These are phyloP conservation scores for Leucopsar rothschildi DNA, from an alignment of 2,113 vertebrate genomes.

Conservation along the genomic window DNA sequence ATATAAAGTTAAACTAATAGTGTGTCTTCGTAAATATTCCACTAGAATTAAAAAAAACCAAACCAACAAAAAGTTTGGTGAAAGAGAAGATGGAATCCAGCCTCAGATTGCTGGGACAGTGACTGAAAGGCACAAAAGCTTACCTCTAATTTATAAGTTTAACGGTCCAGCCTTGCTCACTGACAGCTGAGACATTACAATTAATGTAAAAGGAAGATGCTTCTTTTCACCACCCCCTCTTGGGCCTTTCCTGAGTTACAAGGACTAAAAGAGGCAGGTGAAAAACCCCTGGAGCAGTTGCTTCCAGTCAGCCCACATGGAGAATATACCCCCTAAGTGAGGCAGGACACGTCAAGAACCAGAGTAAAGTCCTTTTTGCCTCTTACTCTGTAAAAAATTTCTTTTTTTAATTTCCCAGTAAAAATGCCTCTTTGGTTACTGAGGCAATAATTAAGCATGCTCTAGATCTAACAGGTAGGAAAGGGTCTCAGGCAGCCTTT, in stretches of 20 bases:
- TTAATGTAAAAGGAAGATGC: fast-evolving
- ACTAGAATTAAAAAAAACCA: not conserved
- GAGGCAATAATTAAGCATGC: not conserved
- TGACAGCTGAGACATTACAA: not conserved
- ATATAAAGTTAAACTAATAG: not conserved
- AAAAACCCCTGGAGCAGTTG: not conserved
- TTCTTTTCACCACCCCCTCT: not conserved
- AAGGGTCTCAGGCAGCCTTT: not conserved
- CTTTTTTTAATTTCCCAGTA: not conserved
- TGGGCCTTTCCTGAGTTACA: fast-evolving
- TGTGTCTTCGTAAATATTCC: not conserved
- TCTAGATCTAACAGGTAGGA: not conserved
- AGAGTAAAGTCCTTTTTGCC: not conserved
- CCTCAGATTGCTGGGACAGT: not conserved
- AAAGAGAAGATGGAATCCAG: not conserved
- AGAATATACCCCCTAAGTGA: not conserved
- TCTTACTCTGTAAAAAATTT: not conserved
- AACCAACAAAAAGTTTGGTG: not conserved
- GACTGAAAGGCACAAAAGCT: not conserved
- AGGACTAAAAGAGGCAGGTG: not conserved
- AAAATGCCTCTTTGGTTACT: not conserved
- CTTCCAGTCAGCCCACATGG: not conserved
- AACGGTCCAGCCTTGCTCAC: not conserved
- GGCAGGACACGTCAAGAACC: fast-evolving
- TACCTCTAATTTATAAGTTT: not conserved